A percentile compares a stretch with the other conserved stretches of the same genome.
These are phyloP conservation scores for Dendrocincla tyrannina DNA, from an alignment of 2,797 vertebrate genomes.

Conservation along the genomic window DNA sequence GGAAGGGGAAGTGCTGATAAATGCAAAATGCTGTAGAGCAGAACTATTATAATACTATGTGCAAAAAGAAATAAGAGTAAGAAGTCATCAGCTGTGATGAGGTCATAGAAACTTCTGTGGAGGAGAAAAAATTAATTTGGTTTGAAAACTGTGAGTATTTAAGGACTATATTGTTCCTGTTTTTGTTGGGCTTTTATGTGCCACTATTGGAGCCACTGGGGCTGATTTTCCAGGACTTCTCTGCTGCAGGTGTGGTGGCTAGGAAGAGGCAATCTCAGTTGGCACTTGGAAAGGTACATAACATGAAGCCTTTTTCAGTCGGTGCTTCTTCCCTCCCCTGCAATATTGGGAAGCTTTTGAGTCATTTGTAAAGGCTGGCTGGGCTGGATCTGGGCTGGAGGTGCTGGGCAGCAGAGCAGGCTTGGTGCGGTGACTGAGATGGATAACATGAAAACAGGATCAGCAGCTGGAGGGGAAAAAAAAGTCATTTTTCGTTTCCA, in stretches of 20 bases:
- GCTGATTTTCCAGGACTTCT: neutral
- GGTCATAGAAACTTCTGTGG: neutral
- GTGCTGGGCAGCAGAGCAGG: neutral
- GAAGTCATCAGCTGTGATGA: neutral
- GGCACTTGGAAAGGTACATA: neutral
- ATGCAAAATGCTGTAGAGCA: neutral
- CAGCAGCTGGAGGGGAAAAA: neutral
- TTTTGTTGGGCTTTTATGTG: neutral
- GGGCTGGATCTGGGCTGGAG: neutral
- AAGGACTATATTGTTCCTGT: neutral
- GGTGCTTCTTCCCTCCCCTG: neutral
- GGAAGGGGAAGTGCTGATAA: neutral
- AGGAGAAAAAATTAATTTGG: neutral
- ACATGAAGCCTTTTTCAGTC: neutral
- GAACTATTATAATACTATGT: neutral
- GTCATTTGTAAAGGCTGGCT: neutral
- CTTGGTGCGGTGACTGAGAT: neutral
- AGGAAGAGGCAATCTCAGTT: neutral
- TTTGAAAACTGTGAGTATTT: neutral
- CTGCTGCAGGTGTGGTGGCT: neutral
- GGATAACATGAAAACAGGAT: neutral
- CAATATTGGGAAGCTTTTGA: neutral
- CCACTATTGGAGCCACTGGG: neutral
- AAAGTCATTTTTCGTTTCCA: neutral
- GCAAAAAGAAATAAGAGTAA: neutral